Conservation (phyloP, 2,888 invertebrate genomes). For the Lithosia quadra region DNA sequence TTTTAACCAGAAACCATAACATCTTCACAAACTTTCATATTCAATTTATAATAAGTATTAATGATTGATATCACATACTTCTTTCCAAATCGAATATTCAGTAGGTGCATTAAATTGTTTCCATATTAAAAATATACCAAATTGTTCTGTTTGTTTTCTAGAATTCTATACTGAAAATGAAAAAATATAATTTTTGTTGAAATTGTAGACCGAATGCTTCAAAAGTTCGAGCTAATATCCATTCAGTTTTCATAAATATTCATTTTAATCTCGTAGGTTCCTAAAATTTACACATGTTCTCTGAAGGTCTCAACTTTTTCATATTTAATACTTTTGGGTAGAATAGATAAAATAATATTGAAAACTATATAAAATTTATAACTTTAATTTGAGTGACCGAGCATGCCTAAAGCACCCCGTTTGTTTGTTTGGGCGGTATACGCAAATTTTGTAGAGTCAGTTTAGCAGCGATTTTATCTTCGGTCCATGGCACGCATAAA, state of each 20-base stretch:
- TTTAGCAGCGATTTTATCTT: constrained; percentile 4
- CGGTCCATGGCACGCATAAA: background rate
- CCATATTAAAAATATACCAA: too few relatives aligned
- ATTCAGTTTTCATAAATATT: constrained; percentile 2
- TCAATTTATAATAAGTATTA: too few relatives aligned
- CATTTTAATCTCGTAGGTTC: background rate
- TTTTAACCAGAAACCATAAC: too few relatives aligned
- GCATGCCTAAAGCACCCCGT: background rate
- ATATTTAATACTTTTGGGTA: background rate
- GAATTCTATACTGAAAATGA: background rate
- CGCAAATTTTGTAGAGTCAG: constrained; percentile 1
- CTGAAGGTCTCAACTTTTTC: background rate
- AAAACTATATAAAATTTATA: background rate
- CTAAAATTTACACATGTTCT: background rate
- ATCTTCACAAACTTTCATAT: too few relatives aligned
- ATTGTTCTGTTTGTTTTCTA: too few relatives aligned
- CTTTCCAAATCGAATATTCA: too few relatives aligned
- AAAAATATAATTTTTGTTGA: background rate
- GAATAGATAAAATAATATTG: background rate
- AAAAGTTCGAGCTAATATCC: background rate
- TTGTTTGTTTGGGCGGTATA: background rate
- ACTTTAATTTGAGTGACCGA: background rate
- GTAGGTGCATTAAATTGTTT: too few relatives aligned
- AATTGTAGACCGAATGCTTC: background rate
- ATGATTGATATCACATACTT: too few relatives aligned